Base-by-base conservation (phyloP, 2,797 vertebrate genomes). In the Sebastes hubbsi region DNA sequence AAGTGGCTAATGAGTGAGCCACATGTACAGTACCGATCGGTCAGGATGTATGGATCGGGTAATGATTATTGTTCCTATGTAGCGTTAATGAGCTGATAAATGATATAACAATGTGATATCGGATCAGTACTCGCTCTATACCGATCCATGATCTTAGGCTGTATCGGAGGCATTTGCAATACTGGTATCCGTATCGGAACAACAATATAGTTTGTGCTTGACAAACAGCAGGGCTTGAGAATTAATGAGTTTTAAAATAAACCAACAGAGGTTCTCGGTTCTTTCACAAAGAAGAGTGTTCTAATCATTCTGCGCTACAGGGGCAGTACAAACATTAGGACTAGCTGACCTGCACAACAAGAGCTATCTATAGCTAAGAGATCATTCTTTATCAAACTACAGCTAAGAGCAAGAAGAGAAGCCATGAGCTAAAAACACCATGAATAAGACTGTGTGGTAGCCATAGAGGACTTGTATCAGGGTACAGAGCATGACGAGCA, bases 381-480 rank as follows among this genome's bases (percentile, higher is more conserved):
- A 46, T 34, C 4, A 11, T 3, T 74, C 52, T 60, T 64, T 62
- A 56, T 29, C 11, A 62, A 66, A 66, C 5, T 56, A 36, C 49
- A 59, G 75, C 68, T 55, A 12, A 68, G 67, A 72, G 71, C 32
- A 8, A 61, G 34, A 66, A 46, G 4, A 38, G 68, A 54, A 3
- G 7, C 38, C 8, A n/a, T 7, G 12, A 58, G 16, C 38, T 2
- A 34, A 34, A 49, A 30, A 69, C 54, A 84, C 58, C 75, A 75
- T 56, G 66, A 75, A 4, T 8, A 10, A 27, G 58, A 49, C 69
- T 76, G 70, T 82, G 66, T 36, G 18, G 24, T 18, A 3, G n/a
- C n/a, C 16, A 29, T 22, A 32, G 34, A 78, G 49, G 72, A 38
- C 29, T 25, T 16, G 65, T 36, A 20, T 75, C 5, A 64, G 83